Conservation (phyloP, 2,113 vertebrate species). For the Chitala chitala region DNA sequence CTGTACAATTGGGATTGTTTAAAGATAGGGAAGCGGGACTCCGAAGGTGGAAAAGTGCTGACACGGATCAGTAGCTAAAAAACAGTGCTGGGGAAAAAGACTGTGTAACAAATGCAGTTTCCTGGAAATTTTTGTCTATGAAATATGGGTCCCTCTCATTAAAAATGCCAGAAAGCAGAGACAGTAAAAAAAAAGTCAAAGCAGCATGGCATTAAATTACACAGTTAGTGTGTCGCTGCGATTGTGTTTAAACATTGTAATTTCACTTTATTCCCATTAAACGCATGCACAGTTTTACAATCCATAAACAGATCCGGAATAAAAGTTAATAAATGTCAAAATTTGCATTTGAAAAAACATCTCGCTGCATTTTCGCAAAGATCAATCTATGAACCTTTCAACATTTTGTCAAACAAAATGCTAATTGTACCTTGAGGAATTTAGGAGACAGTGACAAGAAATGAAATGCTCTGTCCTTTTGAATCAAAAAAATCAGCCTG, state of each 20-base stretch:
- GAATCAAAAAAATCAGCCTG: constrained; percentile 86
- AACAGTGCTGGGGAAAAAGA: constrained; percentile 80
- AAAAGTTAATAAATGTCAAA: constrained; percentile 99
- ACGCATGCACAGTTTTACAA: constrained; percentile 98
- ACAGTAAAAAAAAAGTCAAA: constrained; percentile 98
- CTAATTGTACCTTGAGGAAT: constrained; percentile 99
- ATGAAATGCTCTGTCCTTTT: constrained; percentile 99
- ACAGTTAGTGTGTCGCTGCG: constrained; percentile 92
- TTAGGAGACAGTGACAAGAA: constrained; percentile 99
- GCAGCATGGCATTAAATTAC: constrained; percentile 97
- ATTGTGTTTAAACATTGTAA: constrained; percentile 99
- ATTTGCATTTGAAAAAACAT: constrained; percentile 98
- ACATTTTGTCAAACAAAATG: constrained; percentile 99
- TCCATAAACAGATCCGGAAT: constrained; percentile 99
- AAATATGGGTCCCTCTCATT: constrained; percentile 88
- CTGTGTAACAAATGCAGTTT: constrained; percentile 93
- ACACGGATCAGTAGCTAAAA: constrained; percentile 97
- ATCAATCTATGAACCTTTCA: constrained; percentile 99
- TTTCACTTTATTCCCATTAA: constrained; percentile 98
- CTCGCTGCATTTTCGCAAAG: constrained; percentile 97
- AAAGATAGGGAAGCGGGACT: constrained; percentile 99
- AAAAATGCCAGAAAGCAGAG: constrained; percentile 93
- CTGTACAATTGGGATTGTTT: constrained; percentile 99
- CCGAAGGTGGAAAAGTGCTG: constrained; percentile 99
- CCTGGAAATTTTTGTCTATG: constrained; percentile 88